A percentile compares a stretch with the other conserved stretches of the same genome.
phyloP scores from a whole-genome alignment of 2,888 invertebrate species.

The Adela reaumurella region DNA sequence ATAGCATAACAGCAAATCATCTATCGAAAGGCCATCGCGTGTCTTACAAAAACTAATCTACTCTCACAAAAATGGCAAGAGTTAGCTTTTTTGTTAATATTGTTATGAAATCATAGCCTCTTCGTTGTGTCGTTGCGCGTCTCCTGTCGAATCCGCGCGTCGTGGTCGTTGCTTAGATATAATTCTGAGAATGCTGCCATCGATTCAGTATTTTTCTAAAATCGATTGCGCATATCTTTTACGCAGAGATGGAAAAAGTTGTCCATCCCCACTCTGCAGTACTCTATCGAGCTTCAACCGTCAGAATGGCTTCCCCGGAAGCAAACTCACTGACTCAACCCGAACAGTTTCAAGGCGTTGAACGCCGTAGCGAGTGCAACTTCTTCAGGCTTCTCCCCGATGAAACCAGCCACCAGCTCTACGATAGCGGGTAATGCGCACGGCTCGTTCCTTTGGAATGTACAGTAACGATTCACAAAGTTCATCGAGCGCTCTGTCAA shows the following conservation, averaged over 20 bases:
- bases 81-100: neutral
- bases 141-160: too few species aligned
- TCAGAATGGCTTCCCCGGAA: slow-evolving; percentile 2
- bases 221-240: too few species aligned
- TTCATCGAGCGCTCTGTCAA: slow-evolving; percentile 80
- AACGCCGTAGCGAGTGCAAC: slow-evolving; percentile 88
- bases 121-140: neutral
- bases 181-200: too few species aligned
- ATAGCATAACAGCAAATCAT: neutral
- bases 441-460: slow-evolving; percentile 94
- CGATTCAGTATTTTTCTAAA: too few species aligned
- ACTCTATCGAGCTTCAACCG: slow-evolving; percentile 6
- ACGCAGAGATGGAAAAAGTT: too few species aligned
- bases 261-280: too few species aligned
- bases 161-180: too few species aligned
- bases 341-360: slow-evolving; percentile 88
- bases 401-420: slow-evolving; percentile 91
- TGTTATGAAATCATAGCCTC: neutral
- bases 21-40: neutral
- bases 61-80: neutral
- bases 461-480: slow-evolving; percentile 85
- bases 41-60: too few species aligned
- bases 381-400: slow-evolving; percentile 82
- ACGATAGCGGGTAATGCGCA: slow-evolving; percentile 90
- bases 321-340: slow-evolving; percentile 64